A percentile compares a stretch with the other conserved stretches of the same genome.
phyloP scores from a whole-genome alignment of 2,113 vertebrate species.

The Pelusios castaneus region DNA sequence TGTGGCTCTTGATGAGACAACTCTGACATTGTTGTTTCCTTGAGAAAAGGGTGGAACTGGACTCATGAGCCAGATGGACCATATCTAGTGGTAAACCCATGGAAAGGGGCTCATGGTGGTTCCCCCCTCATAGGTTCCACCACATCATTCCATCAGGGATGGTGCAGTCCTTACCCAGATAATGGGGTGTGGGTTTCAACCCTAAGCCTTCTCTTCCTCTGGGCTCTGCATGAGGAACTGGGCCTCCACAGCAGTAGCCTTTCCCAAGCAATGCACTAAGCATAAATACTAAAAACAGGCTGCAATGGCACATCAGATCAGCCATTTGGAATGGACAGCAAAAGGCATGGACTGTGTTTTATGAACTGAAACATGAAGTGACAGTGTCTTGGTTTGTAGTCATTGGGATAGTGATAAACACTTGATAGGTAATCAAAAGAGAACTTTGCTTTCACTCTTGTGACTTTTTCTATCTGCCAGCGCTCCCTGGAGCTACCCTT shows the following conservation, averaged over 20 bases:
- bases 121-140: background rate
- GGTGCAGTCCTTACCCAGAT: background rate
- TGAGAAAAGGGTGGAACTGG: background rate
- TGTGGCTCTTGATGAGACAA: constrained; percentile 8
- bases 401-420: constrained; percentile 51
- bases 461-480: constrained; percentile 35
- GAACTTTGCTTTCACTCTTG: constrained; percentile 19
- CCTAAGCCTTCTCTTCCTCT: background rate
- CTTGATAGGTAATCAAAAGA: constrained; percentile 52
- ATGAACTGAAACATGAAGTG: constrained; percentile 47
- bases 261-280: constrained; percentile 61
- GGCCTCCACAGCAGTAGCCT: constrained; percentile 39
- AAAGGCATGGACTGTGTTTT: constrained; percentile 48
- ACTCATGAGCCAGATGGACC: background rate
- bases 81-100: background rate
- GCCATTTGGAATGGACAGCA: constrained; percentile 64
- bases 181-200: background rate
- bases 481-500: background rate
- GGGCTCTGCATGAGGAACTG: background rate
- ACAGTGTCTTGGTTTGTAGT: constrained; percentile 48
- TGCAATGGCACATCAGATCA: constrained; percentile 58
- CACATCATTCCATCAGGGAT: background rate
- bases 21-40: constrained; percentile 19
- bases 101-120: background rate
- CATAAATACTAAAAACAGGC: constrained; percentile 68